phyloP scores from a whole-genome alignment of 2,888 invertebrate genomes.

The Drosophila merina region DNA sequence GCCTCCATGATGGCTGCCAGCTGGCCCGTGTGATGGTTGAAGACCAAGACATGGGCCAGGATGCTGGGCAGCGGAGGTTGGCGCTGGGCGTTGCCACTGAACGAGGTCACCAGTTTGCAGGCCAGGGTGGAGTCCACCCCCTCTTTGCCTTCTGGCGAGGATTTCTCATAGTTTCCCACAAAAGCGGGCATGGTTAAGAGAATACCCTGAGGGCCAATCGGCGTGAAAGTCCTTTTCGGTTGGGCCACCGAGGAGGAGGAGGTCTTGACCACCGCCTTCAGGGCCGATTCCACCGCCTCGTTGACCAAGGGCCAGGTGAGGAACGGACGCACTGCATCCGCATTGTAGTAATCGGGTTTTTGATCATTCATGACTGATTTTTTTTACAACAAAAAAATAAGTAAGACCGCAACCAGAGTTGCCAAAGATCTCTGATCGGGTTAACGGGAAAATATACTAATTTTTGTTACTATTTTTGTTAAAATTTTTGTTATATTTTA shows the following conservation, averaged over 20 bases:
- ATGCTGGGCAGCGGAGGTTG: conserved; percentile 83
- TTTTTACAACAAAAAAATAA: not conserved
- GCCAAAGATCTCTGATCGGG: not conserved
- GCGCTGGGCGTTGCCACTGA: conserved; percentile 80
- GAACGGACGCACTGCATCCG: conserved; percentile 80
- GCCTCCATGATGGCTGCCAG: conserved; percentile 85
- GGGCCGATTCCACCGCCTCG: conserved; percentile 82
- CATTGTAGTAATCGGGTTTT: conserved; percentile 72
- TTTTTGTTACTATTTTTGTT: no score
- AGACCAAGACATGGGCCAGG: conserved; percentile 84
- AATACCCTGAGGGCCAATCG: conserved; percentile 48
- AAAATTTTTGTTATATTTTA: not conserved
- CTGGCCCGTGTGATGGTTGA: conserved; percentile 83
- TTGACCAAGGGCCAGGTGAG: conserved; percentile 83
- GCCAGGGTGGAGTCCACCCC: conserved; percentile 78
- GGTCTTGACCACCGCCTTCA: conserved; percentile 74
- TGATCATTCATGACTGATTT: conserved; percentile 10
- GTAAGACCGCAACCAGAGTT: not conserved
- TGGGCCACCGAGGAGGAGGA: conserved; percentile 69
- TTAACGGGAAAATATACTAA: not conserved
- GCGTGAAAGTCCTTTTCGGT: conserved; percentile 79
- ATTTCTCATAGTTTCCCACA: conserved; percentile 83
- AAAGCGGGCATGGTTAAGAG: conserved; percentile 85
- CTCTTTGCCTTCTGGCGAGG: not conserved
- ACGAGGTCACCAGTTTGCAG: conserved; percentile 85